These are phyloP conservation scores for Anabas testudineus DNA, from an alignment of 2,797 vertebrate species.

Conservation along the genomic window DNA sequence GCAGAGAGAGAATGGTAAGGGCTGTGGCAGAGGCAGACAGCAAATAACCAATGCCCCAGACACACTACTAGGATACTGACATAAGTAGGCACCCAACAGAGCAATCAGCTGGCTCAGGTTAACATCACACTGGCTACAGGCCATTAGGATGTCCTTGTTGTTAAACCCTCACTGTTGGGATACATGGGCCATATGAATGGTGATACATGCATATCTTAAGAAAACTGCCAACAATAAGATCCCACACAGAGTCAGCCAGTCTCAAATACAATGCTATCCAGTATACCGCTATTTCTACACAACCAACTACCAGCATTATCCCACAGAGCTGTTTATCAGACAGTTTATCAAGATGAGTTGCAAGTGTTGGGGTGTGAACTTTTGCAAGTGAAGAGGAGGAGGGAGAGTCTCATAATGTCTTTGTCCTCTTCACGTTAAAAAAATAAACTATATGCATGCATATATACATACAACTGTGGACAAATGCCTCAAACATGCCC, in stretches of 20 bases:
- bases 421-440: constrained; percentile 27
- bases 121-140: constrained; percentile 32
- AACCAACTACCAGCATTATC: constrained; percentile 50
- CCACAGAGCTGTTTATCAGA: background rate
- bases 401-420: constrained; percentile 15
- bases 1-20: background rate
- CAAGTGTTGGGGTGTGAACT: constrained; percentile 51
- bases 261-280: constrained; percentile 1
- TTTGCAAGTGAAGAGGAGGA: constrained; percentile 28
- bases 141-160: constrained; percentile 24
- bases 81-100: constrained; percentile 37
- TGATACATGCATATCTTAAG: background rate
- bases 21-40: constrained; percentile 1
- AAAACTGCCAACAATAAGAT: constrained; percentile 3
- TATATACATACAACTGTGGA: constrained; percentile 61
- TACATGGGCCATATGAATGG: background rate
- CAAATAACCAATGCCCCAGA: constrained; percentile 14
- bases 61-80: constrained; percentile 32
- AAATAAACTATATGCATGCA: constrained; percentile 11
- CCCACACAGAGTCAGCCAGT: constrained; percentile 9
- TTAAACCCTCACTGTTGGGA: constrained; percentile 10
- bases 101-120: constrained; percentile 35
- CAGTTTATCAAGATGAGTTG: constrained; percentile 52
- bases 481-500: constrained; percentile 65
- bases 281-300: constrained; percentile 13